phyloP scores from a whole-genome alignment of 2,113 vertebrate genomes.

The Etheostoma spectabile region DNA sequence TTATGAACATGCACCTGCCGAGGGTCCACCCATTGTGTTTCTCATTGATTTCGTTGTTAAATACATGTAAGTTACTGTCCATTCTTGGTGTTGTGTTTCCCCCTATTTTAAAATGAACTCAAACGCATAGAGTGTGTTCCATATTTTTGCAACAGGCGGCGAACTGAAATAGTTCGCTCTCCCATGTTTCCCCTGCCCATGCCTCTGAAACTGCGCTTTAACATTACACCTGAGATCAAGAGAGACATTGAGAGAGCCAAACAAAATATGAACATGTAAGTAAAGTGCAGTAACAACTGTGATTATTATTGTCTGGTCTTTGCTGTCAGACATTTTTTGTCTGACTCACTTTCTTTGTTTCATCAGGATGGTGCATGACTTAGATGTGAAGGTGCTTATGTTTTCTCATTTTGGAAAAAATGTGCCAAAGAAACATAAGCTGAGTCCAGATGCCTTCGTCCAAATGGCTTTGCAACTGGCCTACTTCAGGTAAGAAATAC shows the following conservation, averaged over 20 bases:
- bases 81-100: neutral
- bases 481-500: conserved; percentile 89
- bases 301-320: neutral
- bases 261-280: conserved; percentile 97
- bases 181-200: conserved; percentile 90
- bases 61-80: conserved; percentile 88
- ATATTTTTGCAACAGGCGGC: conserved; percentile 84
- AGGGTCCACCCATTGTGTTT: conserved; percentile 92
- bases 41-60: conserved; percentile 93
- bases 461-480: conserved; percentile 95
- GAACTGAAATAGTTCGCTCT: conserved; percentile 82
- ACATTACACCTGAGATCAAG: conserved; percentile 96
- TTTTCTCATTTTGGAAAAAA: conserved; percentile 93
- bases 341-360: conserved; percentile 11
- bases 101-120: neutral
- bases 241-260: conserved; percentile 96
- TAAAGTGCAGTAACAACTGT: neutral
- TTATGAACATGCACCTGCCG: conserved; percentile 93
- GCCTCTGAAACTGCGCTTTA: conserved; percentile 96
- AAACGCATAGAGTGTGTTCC: neutral
- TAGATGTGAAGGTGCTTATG: conserved; percentile 89
- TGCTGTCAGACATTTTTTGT: neutral
- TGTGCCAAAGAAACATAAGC: conserved; percentile 89
- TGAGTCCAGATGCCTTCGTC: conserved; percentile 95
- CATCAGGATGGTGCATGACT: conserved; percentile 92